Conservation (phyloP, 2,113 vertebrate species). For the Fregetta grallaria region DNA sequence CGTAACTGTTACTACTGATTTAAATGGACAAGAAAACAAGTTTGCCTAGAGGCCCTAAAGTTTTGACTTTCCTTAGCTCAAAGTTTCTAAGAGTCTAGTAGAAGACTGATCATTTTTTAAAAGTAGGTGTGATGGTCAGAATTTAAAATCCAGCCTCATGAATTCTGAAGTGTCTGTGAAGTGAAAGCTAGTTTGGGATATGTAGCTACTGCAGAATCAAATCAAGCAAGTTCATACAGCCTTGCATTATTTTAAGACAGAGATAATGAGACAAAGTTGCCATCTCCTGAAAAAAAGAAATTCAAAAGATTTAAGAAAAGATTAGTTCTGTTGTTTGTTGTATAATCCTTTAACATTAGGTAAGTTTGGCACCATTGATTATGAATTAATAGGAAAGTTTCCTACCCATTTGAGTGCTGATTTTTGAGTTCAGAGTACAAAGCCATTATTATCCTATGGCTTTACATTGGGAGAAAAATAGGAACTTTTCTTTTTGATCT, state of each 20-base stretch:
- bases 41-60: background rate
- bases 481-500: background rate
- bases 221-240: background rate
- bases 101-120: fast-evolving
- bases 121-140: background rate
- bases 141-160: background rate
- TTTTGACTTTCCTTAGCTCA: background rate
- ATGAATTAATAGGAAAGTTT: background rate
- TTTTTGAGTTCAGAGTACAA: background rate
- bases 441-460: background rate
- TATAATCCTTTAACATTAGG: background rate
- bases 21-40: background rate
- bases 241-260: background rate
- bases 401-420: background rate
- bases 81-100: background rate
- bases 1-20: background rate
- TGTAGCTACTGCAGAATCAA: background rate
- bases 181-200: background rate
- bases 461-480: background rate
- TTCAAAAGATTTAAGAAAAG: background rate
- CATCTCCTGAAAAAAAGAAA: background rate
- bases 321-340: background rate
- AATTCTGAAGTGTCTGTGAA: background rate
- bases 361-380: background rate
- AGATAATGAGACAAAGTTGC: background rate